phyloP scores from a whole-genome alignment of 2,113 vertebrate species.

The Datnioides undecimradiatus region DNA sequence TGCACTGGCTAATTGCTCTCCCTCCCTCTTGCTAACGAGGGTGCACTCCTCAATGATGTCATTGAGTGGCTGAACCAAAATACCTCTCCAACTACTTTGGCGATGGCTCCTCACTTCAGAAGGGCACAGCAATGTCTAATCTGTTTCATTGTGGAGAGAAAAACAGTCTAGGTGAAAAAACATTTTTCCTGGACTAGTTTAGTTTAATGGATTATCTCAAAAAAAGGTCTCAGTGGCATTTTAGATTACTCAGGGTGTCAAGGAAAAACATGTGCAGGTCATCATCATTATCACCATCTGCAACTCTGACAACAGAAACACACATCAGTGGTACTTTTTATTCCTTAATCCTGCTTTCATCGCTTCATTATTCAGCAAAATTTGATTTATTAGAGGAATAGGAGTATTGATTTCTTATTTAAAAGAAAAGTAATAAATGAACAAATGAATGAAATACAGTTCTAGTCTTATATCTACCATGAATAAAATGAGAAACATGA shows the following conservation, averaged over 20 bases:
- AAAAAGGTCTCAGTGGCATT: constrained; percentile 48
- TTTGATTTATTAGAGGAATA: background rate
- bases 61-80: constrained; percentile 75
- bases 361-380: background rate
- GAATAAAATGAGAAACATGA: background rate
- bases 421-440: background rate
- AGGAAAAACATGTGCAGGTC: background rate
- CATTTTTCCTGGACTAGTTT: constrained; percentile 11
- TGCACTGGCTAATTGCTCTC: constrained; percentile 82
- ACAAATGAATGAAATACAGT: background rate
- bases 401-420: too few species aligned
- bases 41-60: constrained; percentile 75
- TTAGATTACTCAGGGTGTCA: constrained; percentile 45
- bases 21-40: constrained; percentile 75
- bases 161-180: constrained; percentile 5
- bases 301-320: constrained; percentile 6
- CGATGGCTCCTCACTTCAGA: constrained; percentile 67
- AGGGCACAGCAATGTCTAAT: constrained; percentile 67
- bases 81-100: constrained; percentile 68
- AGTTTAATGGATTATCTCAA: constrained; percentile 31
- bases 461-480: background rate
- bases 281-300: constrained; percentile 15
- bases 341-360: background rate
- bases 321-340: background rate
- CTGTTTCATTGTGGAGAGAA: constrained; percentile 34